Base-by-base conservation (phyloP, 64 coral and sea anemone genomes). In the Montipora capricornis region DNA sequence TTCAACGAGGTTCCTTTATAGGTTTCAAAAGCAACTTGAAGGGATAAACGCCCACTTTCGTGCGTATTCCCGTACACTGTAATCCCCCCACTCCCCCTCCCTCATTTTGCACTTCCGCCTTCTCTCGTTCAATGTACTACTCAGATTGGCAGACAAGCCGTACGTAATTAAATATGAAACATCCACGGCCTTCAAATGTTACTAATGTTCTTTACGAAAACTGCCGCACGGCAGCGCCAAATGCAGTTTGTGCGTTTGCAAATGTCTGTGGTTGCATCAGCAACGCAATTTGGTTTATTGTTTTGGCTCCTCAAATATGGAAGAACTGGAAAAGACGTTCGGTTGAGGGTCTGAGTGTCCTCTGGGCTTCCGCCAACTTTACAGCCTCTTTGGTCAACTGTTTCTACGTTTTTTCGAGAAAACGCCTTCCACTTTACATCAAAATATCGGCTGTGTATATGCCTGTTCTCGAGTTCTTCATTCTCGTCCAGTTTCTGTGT, bases 341-440 rank as follows among this genome's bases (percentile, higher is more conserved):
- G 3, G 92, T 93, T 12, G 82, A 80, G 53, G 92, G 92, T 1
- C 84, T 93, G 1, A 93, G 92, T 68, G 52, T 93, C 46, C 44
- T 93, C 4, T 93, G 92, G 92, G 83, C 84, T 0, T 89, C 92
- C 15, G 92, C 92, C 44, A 57, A 47, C 85, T 93, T 93, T 20
- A 93, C 92, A 15, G 92, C 84, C 10, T 93, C 92, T 11, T 46
- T 93, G 16, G 92, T 88, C 44, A 93, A 93, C 62, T 52, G 16
- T 5, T 93, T 93, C 76, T 93, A 80, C 77, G 57, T 20, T 8
- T 88, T 93, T 59, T 84, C 81, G 48, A 68, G 11, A 15, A 15
- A 17, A 5, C 20, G 6, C 9, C 47, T 89, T 24, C 92, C 92
- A 46, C n/a, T 93, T 6, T 93, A 89, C 61, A 78, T 80, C 19